A percentile compares a stretch with the other conserved stretches of the same genome.
These are phyloP conservation scores for Cydia amplana DNA, from an alignment of 1,140 invertebrate genomes.

Conservation along the genomic window DNA sequence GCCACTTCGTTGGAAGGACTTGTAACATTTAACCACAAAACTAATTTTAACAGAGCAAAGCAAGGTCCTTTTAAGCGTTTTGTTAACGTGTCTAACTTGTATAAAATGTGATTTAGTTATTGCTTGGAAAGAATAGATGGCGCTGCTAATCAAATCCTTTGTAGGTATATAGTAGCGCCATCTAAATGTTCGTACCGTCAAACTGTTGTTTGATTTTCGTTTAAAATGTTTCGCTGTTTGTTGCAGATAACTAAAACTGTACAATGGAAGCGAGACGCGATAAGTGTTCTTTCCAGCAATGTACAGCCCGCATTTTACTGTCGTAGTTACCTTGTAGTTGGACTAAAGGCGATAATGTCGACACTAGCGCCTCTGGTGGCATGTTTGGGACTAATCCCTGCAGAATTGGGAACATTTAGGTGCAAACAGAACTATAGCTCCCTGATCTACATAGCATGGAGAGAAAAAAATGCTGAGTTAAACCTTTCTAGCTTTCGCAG, in stretches of 20 bases:
- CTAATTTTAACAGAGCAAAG: not conserved
- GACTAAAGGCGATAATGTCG: not conserved
- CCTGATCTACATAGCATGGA: not conserved
- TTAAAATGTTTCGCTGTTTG: not conserved
- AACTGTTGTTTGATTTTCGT: not conserved
- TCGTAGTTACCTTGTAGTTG: conserved; percentile 20
- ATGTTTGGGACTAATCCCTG: not conserved
- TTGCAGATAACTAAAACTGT: not conserved
- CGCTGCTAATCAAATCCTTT: not conserved
- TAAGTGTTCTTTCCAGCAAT: not conserved
- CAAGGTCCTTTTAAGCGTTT: conserved; percentile 3
- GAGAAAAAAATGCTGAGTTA: not conserved
- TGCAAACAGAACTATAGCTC: too few species aligned
- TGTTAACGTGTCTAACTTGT: conserved; percentile 9
- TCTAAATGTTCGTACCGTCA: not conserved
- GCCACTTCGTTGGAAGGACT: conserved; percentile 20
- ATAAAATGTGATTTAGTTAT: not conserved
- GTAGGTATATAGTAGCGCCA: not conserved
- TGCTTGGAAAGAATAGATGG: conserved; percentile 6
- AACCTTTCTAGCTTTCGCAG: not conserved
- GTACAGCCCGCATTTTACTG: conserved; percentile 5
- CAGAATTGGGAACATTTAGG: too few species aligned
- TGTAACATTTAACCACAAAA: not conserved
- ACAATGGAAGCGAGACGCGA: not conserved
- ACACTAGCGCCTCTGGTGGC: not conserved